These are phyloP conservation scores for Zaprionus gabonicus DNA, from an alignment of 1,140 invertebrate genomes.

Conservation along the genomic window DNA sequence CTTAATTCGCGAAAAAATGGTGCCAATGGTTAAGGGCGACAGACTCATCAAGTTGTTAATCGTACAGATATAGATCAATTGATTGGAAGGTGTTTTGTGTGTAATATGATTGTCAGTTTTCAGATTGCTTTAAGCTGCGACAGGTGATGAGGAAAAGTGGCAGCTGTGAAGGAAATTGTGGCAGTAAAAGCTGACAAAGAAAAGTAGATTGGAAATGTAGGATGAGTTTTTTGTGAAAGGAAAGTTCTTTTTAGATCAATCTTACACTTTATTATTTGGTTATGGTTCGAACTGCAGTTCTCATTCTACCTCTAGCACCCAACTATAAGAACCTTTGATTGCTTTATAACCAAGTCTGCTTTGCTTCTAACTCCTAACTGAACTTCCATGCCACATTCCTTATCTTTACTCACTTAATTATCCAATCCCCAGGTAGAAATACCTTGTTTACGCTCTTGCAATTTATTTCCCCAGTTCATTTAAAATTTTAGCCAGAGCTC, in stretches of 20 bases:
- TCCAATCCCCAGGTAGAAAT: neutral
- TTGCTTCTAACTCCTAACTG: neutral
- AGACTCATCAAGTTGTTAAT: neutral
- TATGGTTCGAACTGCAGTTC: neutral
- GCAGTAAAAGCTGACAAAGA: neutral
- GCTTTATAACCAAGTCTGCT: neutral
- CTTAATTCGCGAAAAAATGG: neutral
- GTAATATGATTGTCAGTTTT: neutral
- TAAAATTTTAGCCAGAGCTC: neutral
- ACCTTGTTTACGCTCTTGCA: neutral
- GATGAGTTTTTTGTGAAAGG: neutral
- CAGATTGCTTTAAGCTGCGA: neutral
- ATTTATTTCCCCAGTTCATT: neutral
- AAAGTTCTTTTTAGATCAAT: neutral
- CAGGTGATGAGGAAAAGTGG: neutral
- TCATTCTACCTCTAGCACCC: no score
- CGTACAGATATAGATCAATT: neutral
- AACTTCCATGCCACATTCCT: neutral
- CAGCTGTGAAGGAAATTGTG: neutral
- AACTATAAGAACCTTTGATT: neutral
- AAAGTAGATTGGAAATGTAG: neutral
- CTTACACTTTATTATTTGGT: neutral
- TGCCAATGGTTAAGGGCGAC: constrained; percentile 2
- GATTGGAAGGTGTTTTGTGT: neutral
- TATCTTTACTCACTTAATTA: neutral